Evolutionary conservation across 2,797 vertebrate genomes (phyloP), one percentile per base, ranked within the genome.

Genomic region (Hemitrygon akajei): DNA sequence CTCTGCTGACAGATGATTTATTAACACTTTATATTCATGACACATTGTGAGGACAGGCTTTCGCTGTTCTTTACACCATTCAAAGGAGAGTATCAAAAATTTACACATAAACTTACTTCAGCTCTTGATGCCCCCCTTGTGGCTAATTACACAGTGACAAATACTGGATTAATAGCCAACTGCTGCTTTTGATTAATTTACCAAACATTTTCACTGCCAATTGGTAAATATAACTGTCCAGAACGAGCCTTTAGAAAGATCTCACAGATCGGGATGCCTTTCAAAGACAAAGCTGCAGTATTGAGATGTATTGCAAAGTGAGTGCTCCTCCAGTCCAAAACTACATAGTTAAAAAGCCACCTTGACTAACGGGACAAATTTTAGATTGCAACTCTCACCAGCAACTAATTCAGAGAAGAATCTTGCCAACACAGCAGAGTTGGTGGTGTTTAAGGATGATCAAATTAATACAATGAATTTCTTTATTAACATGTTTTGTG

Each of bases 1-100:
- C 40, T 75, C 40, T 2, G 91, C 69, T 75, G 91, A 93, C 71
- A 76, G 91, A 93, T 93, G 91, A 58, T 93, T 93, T 76, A 76
- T 93, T 56, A 58, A 76, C 40, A 76, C 91, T 93, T 93, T 76
- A 27, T n/a, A 76, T 76, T 93, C 71, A 3, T 71, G 7, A 27
- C 37, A 47, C 37, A 92, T 69, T 73, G 66, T 20, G 40, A 37
- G 66, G 11, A 27, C 37, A 7, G 47, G 69, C 20, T 25, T 14
- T 66, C 27, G 4, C 34, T 25, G 7, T 27, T 75, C 91, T 27
- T 40, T 37, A 75, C 25, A 75, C 69, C 37, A 76, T 56, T 76
- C 10, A 56, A 56, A 56, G 89, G 34, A 73, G 22, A 71, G 58
- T 30, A 25, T 37, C 14, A 73, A 71, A 69, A 75, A 47, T 73